Conservation (phyloP, 1,140 invertebrate species). For the Helicorthomorpha holstii region DNA sequence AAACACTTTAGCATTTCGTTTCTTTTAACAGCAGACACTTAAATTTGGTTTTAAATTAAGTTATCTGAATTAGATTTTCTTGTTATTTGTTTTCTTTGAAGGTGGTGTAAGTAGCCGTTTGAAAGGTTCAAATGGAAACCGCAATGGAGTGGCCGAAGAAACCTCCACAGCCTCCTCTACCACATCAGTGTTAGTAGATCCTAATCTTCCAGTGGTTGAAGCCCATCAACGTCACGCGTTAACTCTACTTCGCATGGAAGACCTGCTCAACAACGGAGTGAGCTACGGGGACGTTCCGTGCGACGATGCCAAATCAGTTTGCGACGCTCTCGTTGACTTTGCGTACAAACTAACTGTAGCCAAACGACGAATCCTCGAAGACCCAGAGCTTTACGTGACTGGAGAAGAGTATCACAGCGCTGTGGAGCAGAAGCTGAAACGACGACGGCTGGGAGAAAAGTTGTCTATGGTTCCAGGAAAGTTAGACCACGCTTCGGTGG, state of each 20-base stretch:
- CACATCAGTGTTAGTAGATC: neutral
- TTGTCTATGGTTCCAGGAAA: constrained; percentile 69
- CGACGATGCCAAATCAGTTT: constrained; percentile 41
- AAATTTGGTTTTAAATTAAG: neutral
- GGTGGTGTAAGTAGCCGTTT: neutral
- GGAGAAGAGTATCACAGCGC: constrained; percentile 32
- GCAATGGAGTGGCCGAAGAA: neutral
- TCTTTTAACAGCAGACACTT: no score
- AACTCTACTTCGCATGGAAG: constrained; percentile 58
- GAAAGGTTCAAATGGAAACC: neutral
- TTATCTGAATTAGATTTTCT: neutral
- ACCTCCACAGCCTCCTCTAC: neutral
- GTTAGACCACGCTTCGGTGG: constrained; percentile 74
- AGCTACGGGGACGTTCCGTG: constrained; percentile 31
- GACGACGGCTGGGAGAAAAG: constrained; percentile 51
- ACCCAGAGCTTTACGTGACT: constrained; percentile 55
- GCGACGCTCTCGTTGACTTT: constrained; percentile 58
- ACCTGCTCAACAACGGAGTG: constrained; percentile 55
- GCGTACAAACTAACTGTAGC: constrained; percentile 54
- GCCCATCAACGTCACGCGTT: constrained; percentile 64
- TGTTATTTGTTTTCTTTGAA: neutral
- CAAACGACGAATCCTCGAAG: constrained; percentile 58
- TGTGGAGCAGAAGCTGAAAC: constrained; percentile 40
- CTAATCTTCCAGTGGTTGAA: constrained; percentile 48
- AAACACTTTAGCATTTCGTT: no score